Evolutionary conservation across 1,140 invertebrate species (phyloP).

Genomic region (Caerostris darwini): DNA sequence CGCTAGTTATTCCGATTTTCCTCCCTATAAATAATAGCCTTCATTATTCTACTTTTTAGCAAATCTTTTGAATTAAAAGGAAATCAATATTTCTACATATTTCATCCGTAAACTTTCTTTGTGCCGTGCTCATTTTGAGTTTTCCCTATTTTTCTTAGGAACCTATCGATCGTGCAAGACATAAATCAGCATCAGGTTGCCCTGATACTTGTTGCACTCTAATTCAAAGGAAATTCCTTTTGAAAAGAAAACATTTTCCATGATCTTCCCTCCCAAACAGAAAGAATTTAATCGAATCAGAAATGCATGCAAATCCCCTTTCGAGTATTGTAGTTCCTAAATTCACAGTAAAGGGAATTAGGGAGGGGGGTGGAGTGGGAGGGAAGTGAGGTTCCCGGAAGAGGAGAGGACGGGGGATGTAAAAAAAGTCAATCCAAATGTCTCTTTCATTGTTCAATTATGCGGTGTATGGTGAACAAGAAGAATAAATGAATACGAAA

Average conservation of each 20-base stretch:
- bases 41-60: constrained; percentile 74
- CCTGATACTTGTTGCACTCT: constrained; percentile 71
- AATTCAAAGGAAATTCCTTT: constrained; percentile 58
- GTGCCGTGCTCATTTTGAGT: constrained; percentile 62
- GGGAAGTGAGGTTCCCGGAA: neutral
- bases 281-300: constrained; percentile 77
- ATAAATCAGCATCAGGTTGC: constrained; percentile 65
- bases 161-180: constrained; percentile 11
- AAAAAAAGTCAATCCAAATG: constrained; percentile 63
- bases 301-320: constrained; percentile 71
- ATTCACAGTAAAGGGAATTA: constrained; percentile 54
- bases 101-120: constrained; percentile 71
- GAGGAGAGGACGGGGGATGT: neutral
- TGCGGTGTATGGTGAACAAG: constrained; percentile 45
- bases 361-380: neutral
- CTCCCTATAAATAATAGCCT: constrained; percentile 60
- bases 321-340: constrained; percentile 74
- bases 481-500: constrained; percentile 75
- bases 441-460: constrained; percentile 75
- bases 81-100: constrained; percentile 67
- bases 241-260: constrained; percentile 55
- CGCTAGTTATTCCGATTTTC: constrained; percentile 33
- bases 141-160: constrained; percentile 63
- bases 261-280: constrained; percentile 42
- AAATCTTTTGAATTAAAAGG: constrained; percentile 76